Conservation (phyloP, 2,797 vertebrate species). For the Clamator glandarius region DNA sequence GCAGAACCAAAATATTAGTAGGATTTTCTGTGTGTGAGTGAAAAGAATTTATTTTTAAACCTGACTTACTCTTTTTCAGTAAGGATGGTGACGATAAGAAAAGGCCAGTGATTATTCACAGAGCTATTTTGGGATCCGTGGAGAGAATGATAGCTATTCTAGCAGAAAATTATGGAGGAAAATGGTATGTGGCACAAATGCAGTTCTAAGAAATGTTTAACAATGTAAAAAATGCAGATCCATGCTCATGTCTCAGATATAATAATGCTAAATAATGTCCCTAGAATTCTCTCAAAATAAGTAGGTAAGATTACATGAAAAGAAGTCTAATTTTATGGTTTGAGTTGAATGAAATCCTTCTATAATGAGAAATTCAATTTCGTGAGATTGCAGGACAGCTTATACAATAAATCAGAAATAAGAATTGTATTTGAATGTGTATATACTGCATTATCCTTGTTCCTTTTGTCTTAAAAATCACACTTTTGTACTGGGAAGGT, state of each 20-base stretch:
- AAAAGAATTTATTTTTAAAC: background rate
- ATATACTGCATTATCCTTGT: background rate
- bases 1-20: background rate
- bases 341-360: background rate
- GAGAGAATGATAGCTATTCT: slow-evolving; percentile 98
- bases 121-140: slow-evolving; percentile 93
- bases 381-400: background rate
- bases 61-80: slow-evolving; percentile 44
- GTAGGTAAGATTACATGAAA: background rate
- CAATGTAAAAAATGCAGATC: background rate
- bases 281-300: background rate
- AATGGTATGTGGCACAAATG: slow-evolving; percentile 83
- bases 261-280: background rate
- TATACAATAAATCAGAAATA: background rate
- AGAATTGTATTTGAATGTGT: background rate
- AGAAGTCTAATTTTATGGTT: background rate
- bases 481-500: background rate
- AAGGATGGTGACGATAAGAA: slow-evolving; percentile 87
- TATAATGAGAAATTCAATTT: background rate
- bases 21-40: background rate
- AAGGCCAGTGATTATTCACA: slow-evolving; percentile 94
- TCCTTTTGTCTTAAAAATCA: background rate
- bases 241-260: background rate
- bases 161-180: slow-evolving; percentile 93
- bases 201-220: background rate